Conservation (phyloP, 2,113 vertebrate species). For the Alexandromys fortis region DNA sequence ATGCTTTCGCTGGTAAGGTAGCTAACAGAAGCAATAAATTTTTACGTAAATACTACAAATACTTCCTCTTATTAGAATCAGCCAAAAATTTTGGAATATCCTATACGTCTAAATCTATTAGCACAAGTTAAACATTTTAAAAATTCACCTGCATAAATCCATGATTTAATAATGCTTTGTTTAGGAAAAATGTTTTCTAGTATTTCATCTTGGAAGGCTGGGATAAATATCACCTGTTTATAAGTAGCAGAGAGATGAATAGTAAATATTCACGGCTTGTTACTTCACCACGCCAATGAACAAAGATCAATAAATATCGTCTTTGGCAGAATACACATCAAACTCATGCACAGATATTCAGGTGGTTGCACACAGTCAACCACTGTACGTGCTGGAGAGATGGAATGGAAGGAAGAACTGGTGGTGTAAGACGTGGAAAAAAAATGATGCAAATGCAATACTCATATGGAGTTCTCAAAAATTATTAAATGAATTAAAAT, state of each 20-base stretch:
- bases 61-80: not conserved
- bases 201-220: not conserved
- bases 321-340: not conserved
- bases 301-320: not conserved
- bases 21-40: not conserved
- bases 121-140: not conserved
- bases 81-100: not conserved
- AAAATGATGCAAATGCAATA: not conserved
- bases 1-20: not conserved
- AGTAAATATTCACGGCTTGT: not conserved
- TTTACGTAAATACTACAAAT: slow-evolving; percentile 8
- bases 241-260: not conserved
- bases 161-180: not conserved
- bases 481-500: not conserved
- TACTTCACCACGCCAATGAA: not conserved
- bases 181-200: not conserved
- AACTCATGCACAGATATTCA: not conserved
- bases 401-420: not conserved
- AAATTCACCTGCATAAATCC: not conserved
- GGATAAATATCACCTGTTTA: not conserved
- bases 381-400: not conserved
- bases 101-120: not conserved
- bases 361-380: rapidly evolving
- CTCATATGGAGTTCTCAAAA: not conserved
- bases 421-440: not conserved